Base-by-base conservation (phyloP, 2,888 invertebrate species). In the Lypha dubia region DNA sequence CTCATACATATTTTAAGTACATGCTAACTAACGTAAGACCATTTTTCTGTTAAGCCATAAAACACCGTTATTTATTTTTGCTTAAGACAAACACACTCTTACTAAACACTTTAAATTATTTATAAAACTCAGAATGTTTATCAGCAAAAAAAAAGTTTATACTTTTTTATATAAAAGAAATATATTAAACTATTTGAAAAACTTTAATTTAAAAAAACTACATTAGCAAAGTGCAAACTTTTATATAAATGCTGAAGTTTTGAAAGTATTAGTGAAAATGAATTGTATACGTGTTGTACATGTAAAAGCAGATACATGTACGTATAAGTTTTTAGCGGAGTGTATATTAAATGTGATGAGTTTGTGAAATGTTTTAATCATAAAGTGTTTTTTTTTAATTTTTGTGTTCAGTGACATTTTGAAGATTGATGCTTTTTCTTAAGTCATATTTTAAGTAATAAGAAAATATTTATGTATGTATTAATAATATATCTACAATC, bases 401-500 rank as follows among this genome's bases (percentile, higher is more conserved):
- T 63, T 73, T 41, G 15, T 67, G 56, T 20, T 75, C 53, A 62
- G 53, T 75, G 81, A 81, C 63, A 81, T 75, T n/a, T 75, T 73
- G 63, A 81, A 70, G 70, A 70, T 75, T 53, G 63, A 81, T 81
- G 74, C 7, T 38, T 60, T 60, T 58, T 46, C 56, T 58, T 15
- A 62, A 24, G 22, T 53, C 51, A 74, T 74, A 56, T 67, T 60
- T 44, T 44, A 74, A 74, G 46, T 60, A 74, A 63, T 62, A 38
- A 28, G 60, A 74, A 74, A 62, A 56, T 53, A 13, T 32, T 17
- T 51, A 62, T 17, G 15, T 28, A 2, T 28, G 5, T 4, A 28
- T 28, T n/a, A n/a, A n/a, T n/a, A n/a, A n/a, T n/a, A n/a, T n/a
- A n/a, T n/a, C n/a, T n/a, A n/a, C n/a, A n/a, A n/a, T n/a, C n/a